A percentile compares a stretch with the other conserved stretches of the same genome.
phyloP scores from a whole-genome alignment of 92 coral and sea anemone genomes.

The Palythoa caribaeorum region DNA sequence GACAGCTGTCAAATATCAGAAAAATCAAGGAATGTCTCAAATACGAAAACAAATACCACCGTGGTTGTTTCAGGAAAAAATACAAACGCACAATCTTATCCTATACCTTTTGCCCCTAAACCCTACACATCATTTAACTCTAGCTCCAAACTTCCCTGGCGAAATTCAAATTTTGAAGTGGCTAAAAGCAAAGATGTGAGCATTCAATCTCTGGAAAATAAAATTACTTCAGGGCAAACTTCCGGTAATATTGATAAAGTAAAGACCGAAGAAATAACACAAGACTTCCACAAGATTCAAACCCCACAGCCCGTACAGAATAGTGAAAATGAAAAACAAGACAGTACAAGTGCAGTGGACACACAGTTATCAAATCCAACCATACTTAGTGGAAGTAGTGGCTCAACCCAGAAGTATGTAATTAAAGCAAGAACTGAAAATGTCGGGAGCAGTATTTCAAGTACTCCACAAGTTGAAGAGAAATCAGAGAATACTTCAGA shows the following conservation, averaged over 20 bases:
- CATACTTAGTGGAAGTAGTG: background rate
- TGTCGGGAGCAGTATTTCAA: background rate
- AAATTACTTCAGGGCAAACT: background rate
- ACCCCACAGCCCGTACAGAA: background rate
- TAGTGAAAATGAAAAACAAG: background rate
- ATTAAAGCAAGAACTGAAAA: constrained; percentile 16
- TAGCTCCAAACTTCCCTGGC: constrained; percentile 59
- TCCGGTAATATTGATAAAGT: background rate
- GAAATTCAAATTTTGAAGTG: constrained; percentile 36
- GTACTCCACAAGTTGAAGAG: background rate
- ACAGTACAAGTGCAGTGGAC: background rate
- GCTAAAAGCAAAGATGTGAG: constrained; percentile 11
- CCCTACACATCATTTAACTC: constrained; percentile 47
- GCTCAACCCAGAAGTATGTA: background rate
- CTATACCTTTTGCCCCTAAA: constrained; percentile 47
- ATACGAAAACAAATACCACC: background rate
- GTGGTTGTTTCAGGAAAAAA: background rate
- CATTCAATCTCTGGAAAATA: background rate
- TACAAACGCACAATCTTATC: background rate
- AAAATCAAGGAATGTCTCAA: constrained; percentile 2
- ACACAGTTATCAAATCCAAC: background rate
- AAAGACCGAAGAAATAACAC: background rate
- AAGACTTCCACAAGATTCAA: background rate
- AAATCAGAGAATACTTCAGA: background rate
- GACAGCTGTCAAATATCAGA: background rate